Conservation (phyloP, 2,113 vertebrate species). For the Holacanthus passer region DNA sequence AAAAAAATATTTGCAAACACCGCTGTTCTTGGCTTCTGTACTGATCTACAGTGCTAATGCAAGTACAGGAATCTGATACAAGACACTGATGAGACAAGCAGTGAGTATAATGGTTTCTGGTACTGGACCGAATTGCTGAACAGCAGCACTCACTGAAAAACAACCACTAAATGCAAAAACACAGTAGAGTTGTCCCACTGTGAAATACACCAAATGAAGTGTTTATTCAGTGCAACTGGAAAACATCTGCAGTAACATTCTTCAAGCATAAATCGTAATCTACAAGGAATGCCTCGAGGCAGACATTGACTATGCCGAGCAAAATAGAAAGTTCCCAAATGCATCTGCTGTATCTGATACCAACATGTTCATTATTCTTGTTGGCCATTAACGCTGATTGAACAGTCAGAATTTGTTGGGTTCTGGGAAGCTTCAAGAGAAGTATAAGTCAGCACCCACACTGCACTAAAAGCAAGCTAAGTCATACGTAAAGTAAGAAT, state of each 20-base stretch:
- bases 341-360: background rate
- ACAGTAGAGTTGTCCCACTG: background rate
- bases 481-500: background rate
- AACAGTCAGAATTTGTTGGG: background rate
- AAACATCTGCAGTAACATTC: background rate
- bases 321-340: background rate
- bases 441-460: conserved; percentile 11
- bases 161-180: background rate
- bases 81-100: background rate
- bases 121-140: background rate
- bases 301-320: background rate
- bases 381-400: background rate
- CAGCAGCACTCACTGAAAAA: background rate
- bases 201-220: background rate
- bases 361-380: background rate
- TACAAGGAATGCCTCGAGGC: background rate
- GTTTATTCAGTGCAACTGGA: background rate
- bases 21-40: no score
- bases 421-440: background rate
- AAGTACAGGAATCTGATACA: background rate
- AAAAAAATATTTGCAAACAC: no score
- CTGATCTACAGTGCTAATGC: background rate
- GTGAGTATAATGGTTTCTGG: background rate
- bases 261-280: background rate
- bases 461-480: conserved; percentile 15